These are phyloP conservation scores for Melanargia galathea DNA, from an alignment of 2,888 invertebrate genomes.

Conservation along the genomic window DNA sequence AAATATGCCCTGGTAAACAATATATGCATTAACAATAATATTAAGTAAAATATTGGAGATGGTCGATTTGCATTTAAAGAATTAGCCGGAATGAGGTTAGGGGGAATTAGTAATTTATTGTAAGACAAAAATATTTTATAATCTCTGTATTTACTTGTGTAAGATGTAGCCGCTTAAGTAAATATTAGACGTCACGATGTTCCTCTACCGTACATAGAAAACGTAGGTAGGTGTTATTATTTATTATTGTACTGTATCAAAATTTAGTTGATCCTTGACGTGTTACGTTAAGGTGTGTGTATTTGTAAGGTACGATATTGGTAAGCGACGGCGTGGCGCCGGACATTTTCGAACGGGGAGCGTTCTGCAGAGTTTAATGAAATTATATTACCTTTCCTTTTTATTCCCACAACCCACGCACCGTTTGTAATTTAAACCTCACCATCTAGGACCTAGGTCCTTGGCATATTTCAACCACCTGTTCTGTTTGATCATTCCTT, in stretches of 20 bases:
- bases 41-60: neutral
- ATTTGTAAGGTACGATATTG: constrained; percentile 41
- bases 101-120: constrained; percentile 23
- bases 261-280: constrained; percentile 18
- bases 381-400: no score
- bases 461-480: no score
- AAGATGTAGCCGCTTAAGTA: constrained; percentile 48
- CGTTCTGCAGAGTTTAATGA: no score
- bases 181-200: constrained; percentile 62
- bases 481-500: no score
- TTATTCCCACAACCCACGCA: no score
- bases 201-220: constrained; percentile 62
- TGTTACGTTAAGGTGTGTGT: constrained; percentile 39
- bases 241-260: constrained; percentile 43
- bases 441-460: no score
- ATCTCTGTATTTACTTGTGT: constrained; percentile 37
- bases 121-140: constrained; percentile 42
- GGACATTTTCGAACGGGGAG: neutral
- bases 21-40: no score
- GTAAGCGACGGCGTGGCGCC: constrained; percentile 15
- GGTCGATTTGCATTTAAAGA: constrained; percentile 8
- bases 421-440: no score
- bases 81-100: constrained; percentile 8
- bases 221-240: no score
- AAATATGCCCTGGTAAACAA: neutral